A percentile compares a stretch with the other conserved stretches of the same genome.
phyloP scores from a whole-genome alignment of 2,888 invertebrate genomes.

The Drosophila phalerata region DNA sequence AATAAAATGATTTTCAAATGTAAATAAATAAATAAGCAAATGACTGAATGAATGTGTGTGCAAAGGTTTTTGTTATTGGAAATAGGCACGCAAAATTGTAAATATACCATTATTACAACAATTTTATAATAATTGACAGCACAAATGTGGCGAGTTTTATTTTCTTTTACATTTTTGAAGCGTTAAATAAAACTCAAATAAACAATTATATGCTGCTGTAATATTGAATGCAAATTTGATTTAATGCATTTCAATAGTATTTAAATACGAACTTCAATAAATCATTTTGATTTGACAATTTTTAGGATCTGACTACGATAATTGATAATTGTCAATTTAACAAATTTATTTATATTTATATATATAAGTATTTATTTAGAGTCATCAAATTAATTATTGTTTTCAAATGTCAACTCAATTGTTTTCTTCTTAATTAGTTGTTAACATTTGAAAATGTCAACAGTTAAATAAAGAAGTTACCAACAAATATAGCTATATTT shows the following conservation, averaged over 20 bases:
- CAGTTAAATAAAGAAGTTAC: no score
- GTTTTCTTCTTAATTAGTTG: no score
- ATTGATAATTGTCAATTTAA: conserved; percentile 4
- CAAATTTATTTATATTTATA: background rate
- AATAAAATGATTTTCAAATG: conserved; percentile 54
- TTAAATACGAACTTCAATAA: conserved; percentile 30
- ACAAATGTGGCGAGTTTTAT: conserved; percentile 17
- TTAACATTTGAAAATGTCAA: no score
- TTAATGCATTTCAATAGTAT: conserved; percentile 31
- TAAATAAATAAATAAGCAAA: conserved; percentile 53
- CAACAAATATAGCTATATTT: background rate
- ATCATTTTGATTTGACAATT: conserved; percentile 49
- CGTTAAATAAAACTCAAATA: conserved; percentile 37
- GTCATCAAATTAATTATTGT: background rate
- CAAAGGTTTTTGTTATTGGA: conserved; percentile 52
- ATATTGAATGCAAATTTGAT: conserved; percentile 46
- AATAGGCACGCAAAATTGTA: conserved; percentile 55
- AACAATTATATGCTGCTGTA: conserved; percentile 21
- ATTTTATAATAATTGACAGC: conserved; percentile 45
- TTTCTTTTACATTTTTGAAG: conserved; percentile 31
- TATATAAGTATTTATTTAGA: background rate
- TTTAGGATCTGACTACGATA: conserved; percentile 25
- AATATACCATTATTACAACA: conserved; percentile 53
- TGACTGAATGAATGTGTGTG: conserved; percentile 11
- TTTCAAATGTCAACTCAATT: background rate